A percentile compares a stretch with the other conserved stretches of the same genome.
Conservation (phyloP, 2,797 vertebrate genomes). For the Sebastes steindachneri region DNA sequence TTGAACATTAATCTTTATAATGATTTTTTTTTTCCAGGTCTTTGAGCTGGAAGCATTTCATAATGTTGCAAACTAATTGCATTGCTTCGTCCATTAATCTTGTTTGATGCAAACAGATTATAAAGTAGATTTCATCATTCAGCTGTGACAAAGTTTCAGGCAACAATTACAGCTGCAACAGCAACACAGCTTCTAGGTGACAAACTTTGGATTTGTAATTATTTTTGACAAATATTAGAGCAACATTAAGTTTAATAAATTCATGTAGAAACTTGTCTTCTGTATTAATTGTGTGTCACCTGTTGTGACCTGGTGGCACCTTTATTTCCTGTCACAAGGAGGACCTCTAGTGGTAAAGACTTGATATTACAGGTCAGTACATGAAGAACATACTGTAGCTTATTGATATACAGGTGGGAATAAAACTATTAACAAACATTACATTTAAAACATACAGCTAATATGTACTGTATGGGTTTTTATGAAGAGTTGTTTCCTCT, state of each 20-base stretch:
- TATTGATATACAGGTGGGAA: neutral
- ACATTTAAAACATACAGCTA: neutral
- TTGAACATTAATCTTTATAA: neutral
- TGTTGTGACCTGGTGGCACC: neutral
- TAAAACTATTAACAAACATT: neutral
- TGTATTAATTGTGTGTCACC: neutral
- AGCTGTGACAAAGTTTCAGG: neutral
- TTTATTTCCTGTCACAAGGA: neutral
- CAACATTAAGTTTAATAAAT: neutral
- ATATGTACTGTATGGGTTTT: neutral
- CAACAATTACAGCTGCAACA: neutral
- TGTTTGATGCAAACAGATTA: neutral
- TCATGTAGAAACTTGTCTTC: neutral
- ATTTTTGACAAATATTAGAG: neutral
- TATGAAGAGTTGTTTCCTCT: neutral
- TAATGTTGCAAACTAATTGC: neutral
- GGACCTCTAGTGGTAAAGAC: conserved; percentile 46
- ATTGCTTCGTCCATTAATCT: neutral
- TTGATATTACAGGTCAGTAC: conserved; percentile 18
- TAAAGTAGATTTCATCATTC: neutral
- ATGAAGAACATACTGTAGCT: neutral
- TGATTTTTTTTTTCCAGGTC: neutral
- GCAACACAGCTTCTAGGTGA: neutral
- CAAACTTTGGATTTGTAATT: neutral
- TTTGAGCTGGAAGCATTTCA: conserved; percentile 1